These are phyloP conservation scores for Brevimyrus niger DNA, from an alignment of 2,113 vertebrate genomes.

Conservation along the genomic window DNA sequence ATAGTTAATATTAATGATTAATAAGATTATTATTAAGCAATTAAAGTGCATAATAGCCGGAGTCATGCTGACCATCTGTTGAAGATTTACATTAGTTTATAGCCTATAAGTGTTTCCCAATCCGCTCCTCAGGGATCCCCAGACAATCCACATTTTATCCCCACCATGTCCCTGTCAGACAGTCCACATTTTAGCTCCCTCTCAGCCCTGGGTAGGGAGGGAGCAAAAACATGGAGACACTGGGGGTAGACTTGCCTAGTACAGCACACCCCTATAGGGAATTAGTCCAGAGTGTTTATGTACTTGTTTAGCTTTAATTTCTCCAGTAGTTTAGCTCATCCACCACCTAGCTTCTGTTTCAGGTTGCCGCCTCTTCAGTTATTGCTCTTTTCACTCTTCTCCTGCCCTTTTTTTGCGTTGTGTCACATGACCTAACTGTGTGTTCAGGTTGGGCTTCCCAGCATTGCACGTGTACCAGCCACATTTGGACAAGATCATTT, in stretches of 20 bases:
- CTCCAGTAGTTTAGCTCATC: background rate
- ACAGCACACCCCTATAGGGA: background rate
- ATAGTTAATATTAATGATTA: background rate
- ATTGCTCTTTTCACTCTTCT: background rate
- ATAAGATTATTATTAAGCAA: background rate
- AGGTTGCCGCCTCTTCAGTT: background rate
- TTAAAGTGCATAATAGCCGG: background rate
- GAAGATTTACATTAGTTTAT: background rate
- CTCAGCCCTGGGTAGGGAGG: background rate
- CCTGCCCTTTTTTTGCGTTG: background rate
- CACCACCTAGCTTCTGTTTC: background rate
- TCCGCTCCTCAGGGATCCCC: background rate
- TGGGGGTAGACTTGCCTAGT: background rate
- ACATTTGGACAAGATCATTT: background rate
- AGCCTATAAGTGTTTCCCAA: background rate
- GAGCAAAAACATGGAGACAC: background rate
- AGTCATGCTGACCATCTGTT: background rate
- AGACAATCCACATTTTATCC: background rate
- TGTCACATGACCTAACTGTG: background rate
- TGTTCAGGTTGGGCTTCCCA: background rate
- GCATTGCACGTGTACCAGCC: background rate
- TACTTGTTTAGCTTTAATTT: background rate
- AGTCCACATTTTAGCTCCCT: background rate
- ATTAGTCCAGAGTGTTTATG: background rate
- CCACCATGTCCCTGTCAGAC: background rate